A percentile compares a stretch with the other conserved stretches of the same genome.
These are phyloP conservation scores for Illadopsis cleaveri DNA, from an alignment of 2,113 vertebrate genomes.

Conservation along the genomic window DNA sequence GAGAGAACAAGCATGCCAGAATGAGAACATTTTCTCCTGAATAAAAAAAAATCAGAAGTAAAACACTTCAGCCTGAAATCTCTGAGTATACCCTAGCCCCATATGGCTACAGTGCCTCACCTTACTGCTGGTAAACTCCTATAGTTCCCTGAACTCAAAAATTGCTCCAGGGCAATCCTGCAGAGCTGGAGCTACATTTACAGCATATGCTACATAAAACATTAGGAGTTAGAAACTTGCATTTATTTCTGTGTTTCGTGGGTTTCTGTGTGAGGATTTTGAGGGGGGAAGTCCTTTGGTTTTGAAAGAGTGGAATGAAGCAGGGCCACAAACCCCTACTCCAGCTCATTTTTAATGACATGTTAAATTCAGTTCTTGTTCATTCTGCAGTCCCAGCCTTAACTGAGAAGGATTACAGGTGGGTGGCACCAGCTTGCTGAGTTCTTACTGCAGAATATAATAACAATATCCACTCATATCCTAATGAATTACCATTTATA, in stretches of 20 bases:
- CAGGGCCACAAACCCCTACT: accelerated
- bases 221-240: background rate
- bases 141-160: background rate
- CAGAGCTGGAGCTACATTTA: background rate
- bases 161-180: background rate
- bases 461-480: background rate
- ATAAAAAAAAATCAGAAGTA: background rate
- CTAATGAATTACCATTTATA: background rate
- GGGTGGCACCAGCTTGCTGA: background rate
- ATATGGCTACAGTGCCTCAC: background rate
- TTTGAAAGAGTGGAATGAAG: background rate
- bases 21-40: background rate
- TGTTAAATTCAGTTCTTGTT: background rate
- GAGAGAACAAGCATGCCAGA: background rate
- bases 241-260: background rate
- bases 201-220: background rate
- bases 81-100: background rate
- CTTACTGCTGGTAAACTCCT: background rate
- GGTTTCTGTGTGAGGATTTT: background rate
- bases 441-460: background rate
- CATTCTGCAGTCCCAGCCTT: background rate
- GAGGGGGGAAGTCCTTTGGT: background rate
- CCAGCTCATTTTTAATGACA: background rate
- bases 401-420: background rate
- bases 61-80: background rate